Conservation (phyloP, 2,797 vertebrate genomes). For the Tachyglossus aculeatus region DNA sequence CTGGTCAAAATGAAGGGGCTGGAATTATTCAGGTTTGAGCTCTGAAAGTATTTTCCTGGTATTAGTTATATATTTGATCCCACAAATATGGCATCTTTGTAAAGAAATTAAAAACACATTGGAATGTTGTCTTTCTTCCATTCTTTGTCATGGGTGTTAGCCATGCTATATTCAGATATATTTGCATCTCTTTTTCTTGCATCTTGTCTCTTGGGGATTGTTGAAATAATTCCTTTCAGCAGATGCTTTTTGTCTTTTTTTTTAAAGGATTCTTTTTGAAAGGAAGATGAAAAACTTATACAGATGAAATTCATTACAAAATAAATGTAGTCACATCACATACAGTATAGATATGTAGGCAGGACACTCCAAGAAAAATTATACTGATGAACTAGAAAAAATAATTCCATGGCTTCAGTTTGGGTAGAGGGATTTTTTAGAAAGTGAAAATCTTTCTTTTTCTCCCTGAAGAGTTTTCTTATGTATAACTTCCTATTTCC, state of each 20-base stretch:
- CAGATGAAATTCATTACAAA: constrained; percentile 31
- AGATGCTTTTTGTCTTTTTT: constrained; percentile 2
- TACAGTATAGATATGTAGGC: constrained; percentile 30
- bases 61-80: neutral
- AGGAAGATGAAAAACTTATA: constrained; percentile 18
- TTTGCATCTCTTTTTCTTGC: neutral
- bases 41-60: neutral
- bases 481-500: neutral
- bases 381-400: constrained; percentile 24
- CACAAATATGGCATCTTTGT: neutral
- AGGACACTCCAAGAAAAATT: neutral
- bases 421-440: neutral
- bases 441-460: neutral
- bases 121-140: neutral
- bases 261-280: constrained; percentile 7
- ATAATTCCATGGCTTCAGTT: constrained; percentile 21
- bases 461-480: too few species aligned
- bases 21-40: neutral
- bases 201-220: neutral
- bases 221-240: neutral
- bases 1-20: constrained; percentile 2
- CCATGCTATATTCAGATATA: neutral
- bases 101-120: neutral
- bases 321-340: constrained; percentile 28
- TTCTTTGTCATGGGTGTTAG: neutral